Evolutionary conservation across 2,888 invertebrate species (phyloP), one percentile per base, ranked within the genome.

Genomic region (Drosophila merina): DNA sequence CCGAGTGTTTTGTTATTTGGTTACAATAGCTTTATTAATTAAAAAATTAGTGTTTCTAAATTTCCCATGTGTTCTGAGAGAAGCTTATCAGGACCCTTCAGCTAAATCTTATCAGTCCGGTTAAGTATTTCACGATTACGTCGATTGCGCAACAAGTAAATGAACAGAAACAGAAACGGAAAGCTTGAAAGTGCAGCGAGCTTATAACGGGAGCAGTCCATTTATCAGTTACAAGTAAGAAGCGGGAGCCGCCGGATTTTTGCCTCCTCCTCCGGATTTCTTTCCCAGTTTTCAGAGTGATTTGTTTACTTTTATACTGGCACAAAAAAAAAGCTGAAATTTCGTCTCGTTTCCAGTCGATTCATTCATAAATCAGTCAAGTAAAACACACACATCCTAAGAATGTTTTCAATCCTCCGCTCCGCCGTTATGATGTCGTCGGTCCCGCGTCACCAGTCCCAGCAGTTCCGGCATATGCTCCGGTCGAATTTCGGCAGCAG

Each of bases 61-160:
- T 14, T 10, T 40, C 40, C 14, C 25, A 14, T 48, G 26, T 54
- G 26, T 6, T 26, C 33, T 51, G 52, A 70, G 70, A 68, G 71
- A 50, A 60, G n/a, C 31, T 64, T 59, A 73, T 67, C 75, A 73
- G 40, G 42, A 58, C 57, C 8, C 38, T 26, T 25, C 31, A 26
- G 49, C 44, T 64, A 20, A 69, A 52, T 58, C 77, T 77, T 73
- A 85, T 85, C 83, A 51, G 62, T 20, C 62, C 62, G 48, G 9
- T 68, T 20, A 58, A 60, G 50, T 57, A 50, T 62, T 38, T 14
- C 36, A 66, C 71, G 78, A 86, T 87, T 74, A 74, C 64, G 44
- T 49, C 66, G 83, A 75, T 84, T 84, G 86, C 83, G 88, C 83
- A 84, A 84, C 77, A 59, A 38, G 64, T 68, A 40, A 59, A 71